Base-by-base conservation (phyloP, 2,888 invertebrate species). In the Rosalia funebris region DNA sequence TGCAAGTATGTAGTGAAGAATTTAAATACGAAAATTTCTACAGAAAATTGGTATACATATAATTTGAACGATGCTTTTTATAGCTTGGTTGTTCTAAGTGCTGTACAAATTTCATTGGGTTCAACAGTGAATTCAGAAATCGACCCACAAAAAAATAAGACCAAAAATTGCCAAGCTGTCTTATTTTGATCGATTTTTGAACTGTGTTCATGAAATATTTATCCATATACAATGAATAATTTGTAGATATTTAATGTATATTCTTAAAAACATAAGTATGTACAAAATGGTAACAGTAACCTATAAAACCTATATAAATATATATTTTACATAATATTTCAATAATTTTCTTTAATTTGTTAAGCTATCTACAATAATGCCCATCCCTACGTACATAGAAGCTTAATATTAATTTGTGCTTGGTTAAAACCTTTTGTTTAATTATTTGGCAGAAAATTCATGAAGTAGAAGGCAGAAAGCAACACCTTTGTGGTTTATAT, bases 101-200 rank as follows among this genome's bases (percentile, higher is more conserved):
- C n/a, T n/a, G n/a, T n/a, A n/a, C n/a, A n/a, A n/a, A n/a, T n/a
- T n/a, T n/a, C n/a, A n/a, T n/a, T n/a, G n/a, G n/a, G n/a, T n/a
- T n/a, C n/a, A 25, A 25, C 25, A 63, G 63, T 41, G 20, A 61
- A 55, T 63, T 76, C 76, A 76, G 80, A 77, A 79, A 79, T 81
- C 76, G 81, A 76, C 78, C 81, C 69, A 79, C 81, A 81, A 80
- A 68, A 71, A 71, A 80, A 79, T 75, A 81, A 80, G 80, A 77
- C 78, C 68, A 71, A 72, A 73, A 69, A 62, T 50, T 31, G 52
- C 60, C 57, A 63, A 71, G 62, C 36, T 56, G 79, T 78, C 79
- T 79, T 80, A 75, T 77, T 77, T 76, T 74, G 80, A 78, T 74
- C 79, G 72, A 79, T 76, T 75, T 75, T 75, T 72, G 69, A 72